These are phyloP conservation scores for Poecilia gillii DNA, from an alignment of 2,797 vertebrate species.

Conservation along the genomic window DNA sequence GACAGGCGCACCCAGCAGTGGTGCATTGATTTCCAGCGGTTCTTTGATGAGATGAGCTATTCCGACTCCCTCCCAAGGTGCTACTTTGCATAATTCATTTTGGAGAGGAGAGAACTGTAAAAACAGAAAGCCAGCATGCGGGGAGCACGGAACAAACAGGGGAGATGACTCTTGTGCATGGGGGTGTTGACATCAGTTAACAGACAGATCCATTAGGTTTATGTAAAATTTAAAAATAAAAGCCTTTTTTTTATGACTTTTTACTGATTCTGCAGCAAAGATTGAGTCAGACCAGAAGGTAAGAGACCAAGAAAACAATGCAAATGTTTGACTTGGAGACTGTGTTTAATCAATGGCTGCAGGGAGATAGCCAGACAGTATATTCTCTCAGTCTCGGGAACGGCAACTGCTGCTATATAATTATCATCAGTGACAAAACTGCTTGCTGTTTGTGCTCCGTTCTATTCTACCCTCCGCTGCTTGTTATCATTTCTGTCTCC, in stretches of 20 bases:
- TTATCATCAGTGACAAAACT: constrained; percentile 15
- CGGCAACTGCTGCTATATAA: constrained; percentile 18
- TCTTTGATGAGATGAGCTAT: constrained; percentile 82
- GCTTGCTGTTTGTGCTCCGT: neutral
- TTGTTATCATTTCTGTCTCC: constrained; percentile 5
- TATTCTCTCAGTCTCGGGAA: constrained; percentile 34
- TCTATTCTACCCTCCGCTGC: constrained; percentile 11
- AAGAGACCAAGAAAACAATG: constrained; percentile 45
- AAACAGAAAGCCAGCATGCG: constrained; percentile 72
- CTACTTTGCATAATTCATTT: constrained; percentile 82
- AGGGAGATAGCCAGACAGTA: constrained; percentile 46
- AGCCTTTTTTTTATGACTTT: constrained; percentile 54
- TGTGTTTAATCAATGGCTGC: constrained; percentile 52
- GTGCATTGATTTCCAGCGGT: constrained; percentile 79
- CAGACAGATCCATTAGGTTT: constrained; percentile 71
- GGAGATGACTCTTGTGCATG: constrained; percentile 52
- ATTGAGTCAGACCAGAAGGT: constrained; percentile 46
- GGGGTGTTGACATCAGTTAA: constrained; percentile 66
- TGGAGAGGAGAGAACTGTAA: constrained; percentile 71
- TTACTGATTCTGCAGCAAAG: constrained; percentile 55
- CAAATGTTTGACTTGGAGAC: constrained; percentile 66
- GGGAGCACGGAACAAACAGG: constrained; percentile 67
- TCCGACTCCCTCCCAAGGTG: constrained; percentile 80
- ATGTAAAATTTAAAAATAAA: constrained; percentile 34
- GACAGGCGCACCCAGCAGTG: constrained; percentile 69